phyloP scores from a whole-genome alignment of 2,113 vertebrate species.

The Antigone vipio region DNA sequence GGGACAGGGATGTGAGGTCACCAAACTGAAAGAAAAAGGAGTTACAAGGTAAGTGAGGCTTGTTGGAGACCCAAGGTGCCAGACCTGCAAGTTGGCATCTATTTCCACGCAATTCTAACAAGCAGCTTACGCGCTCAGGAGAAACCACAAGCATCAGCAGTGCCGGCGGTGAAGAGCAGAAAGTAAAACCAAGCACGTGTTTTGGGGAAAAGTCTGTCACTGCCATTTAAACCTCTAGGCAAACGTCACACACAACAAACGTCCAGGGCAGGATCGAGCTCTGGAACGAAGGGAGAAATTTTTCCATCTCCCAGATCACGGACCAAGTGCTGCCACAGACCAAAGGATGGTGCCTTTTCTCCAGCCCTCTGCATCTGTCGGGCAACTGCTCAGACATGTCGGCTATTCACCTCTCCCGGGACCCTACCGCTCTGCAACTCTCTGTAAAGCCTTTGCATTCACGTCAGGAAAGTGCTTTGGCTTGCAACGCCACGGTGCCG shows the following conservation, averaged over 20 bases:
- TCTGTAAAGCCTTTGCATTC: background rate
- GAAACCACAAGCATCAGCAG: background rate
- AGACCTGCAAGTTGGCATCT: background rate
- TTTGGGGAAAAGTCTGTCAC: background rate
- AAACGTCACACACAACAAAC: background rate
- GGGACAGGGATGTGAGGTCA: conserved; percentile 89
- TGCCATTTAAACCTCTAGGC: background rate
- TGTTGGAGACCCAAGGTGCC: background rate
- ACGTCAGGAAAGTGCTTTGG: background rate
- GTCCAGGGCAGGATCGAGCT: background rate
- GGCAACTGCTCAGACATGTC: background rate
- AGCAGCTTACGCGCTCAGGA: background rate
- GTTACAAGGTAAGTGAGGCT: background rate
- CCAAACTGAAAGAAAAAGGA: conserved; percentile 83
- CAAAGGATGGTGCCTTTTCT: background rate
- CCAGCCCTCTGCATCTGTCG: background rate
- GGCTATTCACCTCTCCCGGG: background rate
- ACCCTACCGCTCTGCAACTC: background rate
- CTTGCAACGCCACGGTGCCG: background rate
- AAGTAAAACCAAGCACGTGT: background rate
- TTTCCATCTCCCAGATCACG: background rate
- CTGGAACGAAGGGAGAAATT: background rate
- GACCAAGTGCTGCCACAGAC: background rate
- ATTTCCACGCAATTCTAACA: background rate
- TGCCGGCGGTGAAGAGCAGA: background rate